Evolutionary conservation across 2,113 vertebrate species (phyloP), one percentile per base, ranked within the genome.

Genomic region (Larimichthys polyactis): DNA sequence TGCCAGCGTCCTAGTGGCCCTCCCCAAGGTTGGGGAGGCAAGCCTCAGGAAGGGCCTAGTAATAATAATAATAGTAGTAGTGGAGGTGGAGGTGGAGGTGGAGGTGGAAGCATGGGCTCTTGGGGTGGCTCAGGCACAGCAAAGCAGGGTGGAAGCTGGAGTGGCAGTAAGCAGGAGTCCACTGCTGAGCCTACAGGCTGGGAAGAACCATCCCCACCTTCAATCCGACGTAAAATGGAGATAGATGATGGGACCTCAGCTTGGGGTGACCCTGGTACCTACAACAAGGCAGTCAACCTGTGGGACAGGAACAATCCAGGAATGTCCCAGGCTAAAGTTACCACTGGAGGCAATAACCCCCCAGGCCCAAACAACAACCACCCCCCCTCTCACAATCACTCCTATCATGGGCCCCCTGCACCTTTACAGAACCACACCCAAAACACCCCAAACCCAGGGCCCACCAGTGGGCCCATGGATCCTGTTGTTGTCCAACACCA

Each of bases 191-290:
- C 97, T 74, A 98, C 97, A 43, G 98, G 98, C 89, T 99, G 98
- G 98, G 97, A 99, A 87, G 98, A 99, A 63, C 97, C 98, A 71
- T 98, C 97, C 70, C 97, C 98, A 43, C 97, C 97, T 10, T 99
- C 98, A 91, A 96, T 99, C 89, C 95, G 97, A 54, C 98, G 97
- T 76, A 99, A 98, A 87, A 99, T 99, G 96, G 98, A 99, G 93
- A 99, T 99, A 0, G 98, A 99, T 90, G 98, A 99, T 54, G 98
- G 98, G 92, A 99, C 98, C 87, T 97, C 98, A 86, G 98, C 97
- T 93, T 99, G 98, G 98, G 98, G 98, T 12, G 97, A 99, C 94
- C 98, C 98, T 17, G 97, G 92, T 91, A 91, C 91, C 93, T 97
- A 97, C 94, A 97, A 93, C 92, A 99, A 98, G 94, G 90, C 96